Base-by-base conservation (phyloP, 2,113 vertebrate species). In the Chloroceryle aenea region DNA sequence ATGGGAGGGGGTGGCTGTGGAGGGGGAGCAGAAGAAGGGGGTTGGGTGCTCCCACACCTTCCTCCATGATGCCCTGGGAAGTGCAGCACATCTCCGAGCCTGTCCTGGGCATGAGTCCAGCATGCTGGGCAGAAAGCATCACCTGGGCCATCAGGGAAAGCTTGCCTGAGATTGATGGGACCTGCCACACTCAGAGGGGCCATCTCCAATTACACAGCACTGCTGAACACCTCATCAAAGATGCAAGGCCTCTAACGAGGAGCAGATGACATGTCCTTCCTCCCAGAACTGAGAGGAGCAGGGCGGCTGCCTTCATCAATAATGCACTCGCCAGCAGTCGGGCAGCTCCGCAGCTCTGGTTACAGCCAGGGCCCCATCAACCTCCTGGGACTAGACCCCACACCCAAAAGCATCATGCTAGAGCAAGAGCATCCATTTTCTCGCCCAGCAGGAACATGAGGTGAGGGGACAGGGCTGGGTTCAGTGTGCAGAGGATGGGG, bases 231-330 rank as follows among this genome's bases (percentile, higher is more conserved):
- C 87, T 96, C 92, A 97, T 97, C 93, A 97, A 98, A 97, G 91
- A 97, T 97, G 95, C 87, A 97, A 40, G 79, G 88, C 86, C 83
- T 90, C 94, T 97, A 97, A 97, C 14, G 45, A 97, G 95, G 87
- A 95, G 80, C 83, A 68, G 80, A 87, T 97, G 96, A 93, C 93
- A 96, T 94, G 90, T 87, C 73, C 62, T 72, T 92, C 56, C 94
- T 72, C 27, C 38, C 16, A 0, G 93, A 69, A 36, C 15, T 10
- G 30, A 62, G 66, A 62, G 32, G 42, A 91, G 68, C 16, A 3
- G 81, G 63, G 90, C 30, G 0, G 73, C 40, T 15, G 4, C 75
- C 52, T 50, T 42, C 93, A 98, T 98, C 95, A 97, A 98, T 98
- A 97, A 97, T 97, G 85, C 80, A 97, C 25, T 36, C 1, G 0